Evolutionary conservation across 2,888 invertebrate genomes (phyloP).

Genomic region (Automeris io): DNA sequence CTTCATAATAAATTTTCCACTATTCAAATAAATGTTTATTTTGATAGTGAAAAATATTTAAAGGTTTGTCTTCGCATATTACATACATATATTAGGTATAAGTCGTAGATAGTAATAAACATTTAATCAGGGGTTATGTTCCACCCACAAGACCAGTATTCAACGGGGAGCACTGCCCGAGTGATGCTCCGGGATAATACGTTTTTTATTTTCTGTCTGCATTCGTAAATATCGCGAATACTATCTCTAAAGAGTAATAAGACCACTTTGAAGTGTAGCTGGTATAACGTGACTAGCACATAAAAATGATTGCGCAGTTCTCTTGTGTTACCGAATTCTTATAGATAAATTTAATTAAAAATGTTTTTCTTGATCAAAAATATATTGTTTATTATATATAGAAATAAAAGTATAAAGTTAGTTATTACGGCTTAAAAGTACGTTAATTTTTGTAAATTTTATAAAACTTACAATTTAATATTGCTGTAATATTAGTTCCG

Average conservation of each 20-base stretch:
- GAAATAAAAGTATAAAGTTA: too few species aligned
- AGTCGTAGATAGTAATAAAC: slow-evolving; percentile 3
- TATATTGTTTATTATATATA: too few species aligned
- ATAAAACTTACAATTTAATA: too few species aligned
- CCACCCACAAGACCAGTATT: neutral
- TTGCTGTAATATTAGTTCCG: too few species aligned
- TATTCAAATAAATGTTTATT: neutral
- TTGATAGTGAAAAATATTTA: neutral
- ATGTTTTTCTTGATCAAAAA: too few species aligned
- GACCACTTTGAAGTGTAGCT: slow-evolving; percentile 1
- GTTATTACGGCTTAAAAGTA: too few species aligned
- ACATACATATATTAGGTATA: slow-evolving; percentile 2
- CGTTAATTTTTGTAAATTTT: too few species aligned
- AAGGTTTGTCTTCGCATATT: slow-evolving; percentile 1
- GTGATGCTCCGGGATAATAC: slow-evolving; percentile 3
- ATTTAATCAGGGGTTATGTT: slow-evolving; percentile 1
- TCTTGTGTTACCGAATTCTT: too few species aligned
- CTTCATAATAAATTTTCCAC: neutral
- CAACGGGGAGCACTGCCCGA: slow-evolving; percentile 1
- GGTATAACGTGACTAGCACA: slow-evolving; percentile 1
- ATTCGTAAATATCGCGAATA: slow-evolving; percentile 6
- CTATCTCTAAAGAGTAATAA: neutral
- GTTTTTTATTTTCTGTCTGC: slow-evolving; percentile 7
- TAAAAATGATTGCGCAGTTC: neutral
- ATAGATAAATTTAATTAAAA: too few species aligned